Conservation (phyloP, 2,888 invertebrate genomes). For the Steromphala cineraria region DNA sequence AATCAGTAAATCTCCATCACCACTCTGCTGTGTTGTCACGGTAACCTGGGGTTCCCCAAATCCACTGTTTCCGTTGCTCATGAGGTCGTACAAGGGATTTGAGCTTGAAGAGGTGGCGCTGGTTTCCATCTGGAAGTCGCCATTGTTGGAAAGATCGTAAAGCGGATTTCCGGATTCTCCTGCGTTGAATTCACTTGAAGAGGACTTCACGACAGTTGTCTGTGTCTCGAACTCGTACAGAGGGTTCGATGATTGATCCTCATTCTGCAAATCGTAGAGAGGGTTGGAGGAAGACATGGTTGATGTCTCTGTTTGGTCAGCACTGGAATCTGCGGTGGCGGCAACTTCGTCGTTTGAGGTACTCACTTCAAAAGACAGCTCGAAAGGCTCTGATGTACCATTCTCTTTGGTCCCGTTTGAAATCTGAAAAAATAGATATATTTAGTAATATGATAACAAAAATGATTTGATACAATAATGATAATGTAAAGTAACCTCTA, state of each 20-base stretch:
- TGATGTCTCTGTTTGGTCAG: neutral
- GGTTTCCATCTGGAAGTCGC: neutral
- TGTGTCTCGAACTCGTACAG: conserved; percentile 22
- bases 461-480: neutral
- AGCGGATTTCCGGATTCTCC: conserved; percentile 44
- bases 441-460: neutral
- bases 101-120: conserved; percentile 32
- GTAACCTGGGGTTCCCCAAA: conserved; percentile 14
- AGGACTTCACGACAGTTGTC: neutral
- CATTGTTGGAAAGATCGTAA: conserved; percentile 46
- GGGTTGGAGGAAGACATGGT: conserved; percentile 21
- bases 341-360: conserved; percentile 5
- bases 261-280: conserved; percentile 7
- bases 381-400: conserved; percentile 31
- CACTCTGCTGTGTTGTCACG: conserved; percentile 42
- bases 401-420: conserved; percentile 29
- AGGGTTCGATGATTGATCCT: conserved; percentile 30
- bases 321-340: neutral
- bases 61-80: conserved; percentile 30
- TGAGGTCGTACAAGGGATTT: conserved; percentile 46
- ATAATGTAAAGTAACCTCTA: too few relatives aligned
- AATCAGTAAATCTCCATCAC: conserved; percentile 39
- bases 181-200: neutral
- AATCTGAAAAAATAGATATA: conserved; percentile 17
- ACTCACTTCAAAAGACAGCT: conserved; percentile 24